Base-by-base conservation (phyloP, 2,113 vertebrate genomes). In the Pseudopodoces humilis region DNA sequence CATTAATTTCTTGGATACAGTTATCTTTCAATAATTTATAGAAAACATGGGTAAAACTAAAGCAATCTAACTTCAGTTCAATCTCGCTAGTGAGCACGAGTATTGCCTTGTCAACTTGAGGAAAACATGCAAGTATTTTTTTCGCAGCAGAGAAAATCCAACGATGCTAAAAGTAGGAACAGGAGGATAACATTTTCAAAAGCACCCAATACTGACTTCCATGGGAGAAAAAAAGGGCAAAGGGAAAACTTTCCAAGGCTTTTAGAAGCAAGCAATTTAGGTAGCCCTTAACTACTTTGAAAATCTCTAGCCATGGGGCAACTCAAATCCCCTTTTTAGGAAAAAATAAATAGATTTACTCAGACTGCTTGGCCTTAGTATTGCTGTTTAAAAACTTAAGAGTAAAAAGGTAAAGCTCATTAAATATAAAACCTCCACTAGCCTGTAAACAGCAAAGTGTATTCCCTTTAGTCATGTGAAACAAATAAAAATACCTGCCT, bases 11-110 rank as follows among this genome's bases (percentile, higher is more conserved):
- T 70, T 13, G 2, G 37, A 58, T 17, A 63, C 25, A 53, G 37
- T 39, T 72, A 87, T 39, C 39, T 62, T 71, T 78, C 75, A 95
- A 33, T 71, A 89, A 84, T 86, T 95, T 56, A 91, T 37, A 83
- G 21, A 39, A 95, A 83, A 62, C 46, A 69, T 10, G 35, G 15
- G 17, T 79, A 24, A 89, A 91, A 75, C 30, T 58, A 69, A 83
- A 87, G 58, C 28, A 76, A 62, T 53, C 17, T 49, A 87, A 88
- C 31, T 72, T 71, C 41, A 83, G 31, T 24, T 90, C 79, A 64
- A 39, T 50, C 37, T 78, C 55, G 53, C 31, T 33, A 77, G 28
- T 10, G 24, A 76, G 49, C 55, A 94, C 2, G 2, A 11, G 11
- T 35, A 81, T 2, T 47, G 31, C 55, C 64, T 50, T 74, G 21